A percentile compares a stretch with the other conserved stretches of the same genome.
phyloP scores from a whole-genome alignment of 2,797 vertebrate species.

The Pempheris klunzingeri region DNA sequence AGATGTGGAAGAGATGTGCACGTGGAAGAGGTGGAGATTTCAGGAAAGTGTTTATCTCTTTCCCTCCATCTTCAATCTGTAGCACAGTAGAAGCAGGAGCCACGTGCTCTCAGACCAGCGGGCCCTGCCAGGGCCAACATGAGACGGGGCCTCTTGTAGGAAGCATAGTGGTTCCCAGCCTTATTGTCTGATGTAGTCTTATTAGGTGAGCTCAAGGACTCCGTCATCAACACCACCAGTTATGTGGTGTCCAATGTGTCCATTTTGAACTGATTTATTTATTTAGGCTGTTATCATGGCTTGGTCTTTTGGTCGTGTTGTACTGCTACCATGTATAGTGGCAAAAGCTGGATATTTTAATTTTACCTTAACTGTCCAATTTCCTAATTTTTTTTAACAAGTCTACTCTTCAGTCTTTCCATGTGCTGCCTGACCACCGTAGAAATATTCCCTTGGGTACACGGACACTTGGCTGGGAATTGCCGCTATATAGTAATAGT shows the following conservation, averaged over 20 bases:
- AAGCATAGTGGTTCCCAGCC: too few relatives aligned
- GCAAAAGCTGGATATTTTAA: neutral
- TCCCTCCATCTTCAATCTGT: slow-evolving; percentile 27
- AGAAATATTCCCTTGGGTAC: neutral
- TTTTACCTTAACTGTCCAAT: neutral
- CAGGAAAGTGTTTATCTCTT: slow-evolving; percentile 39
- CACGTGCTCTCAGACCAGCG: slow-evolving; percentile 7
- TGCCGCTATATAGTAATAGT: neutral
- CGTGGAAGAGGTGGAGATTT: slow-evolving; percentile 44
- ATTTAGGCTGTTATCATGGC: too few relatives aligned
- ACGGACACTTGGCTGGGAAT: neutral
- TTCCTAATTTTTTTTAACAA: neutral
- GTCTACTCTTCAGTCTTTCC: neutral
- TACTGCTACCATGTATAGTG: too few relatives aligned
- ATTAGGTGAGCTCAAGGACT: too few relatives aligned
- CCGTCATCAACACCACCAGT: too few relatives aligned
- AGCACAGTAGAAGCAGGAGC: slow-evolving; percentile 14
- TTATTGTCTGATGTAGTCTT: too few relatives aligned
- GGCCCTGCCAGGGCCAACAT: neutral
- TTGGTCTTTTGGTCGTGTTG: neutral
- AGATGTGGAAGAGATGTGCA: slow-evolving; percentile 49
- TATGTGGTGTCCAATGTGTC: too few relatives aligned
- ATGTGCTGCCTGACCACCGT: neutral
- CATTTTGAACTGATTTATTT: neutral
- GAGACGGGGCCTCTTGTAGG: too few relatives aligned